A percentile compares a stretch with the other conserved stretches of the same genome.
Evolutionary conservation across 2,113 vertebrate species (phyloP).

Genomic region (Burhinus bistriatus): DNA sequence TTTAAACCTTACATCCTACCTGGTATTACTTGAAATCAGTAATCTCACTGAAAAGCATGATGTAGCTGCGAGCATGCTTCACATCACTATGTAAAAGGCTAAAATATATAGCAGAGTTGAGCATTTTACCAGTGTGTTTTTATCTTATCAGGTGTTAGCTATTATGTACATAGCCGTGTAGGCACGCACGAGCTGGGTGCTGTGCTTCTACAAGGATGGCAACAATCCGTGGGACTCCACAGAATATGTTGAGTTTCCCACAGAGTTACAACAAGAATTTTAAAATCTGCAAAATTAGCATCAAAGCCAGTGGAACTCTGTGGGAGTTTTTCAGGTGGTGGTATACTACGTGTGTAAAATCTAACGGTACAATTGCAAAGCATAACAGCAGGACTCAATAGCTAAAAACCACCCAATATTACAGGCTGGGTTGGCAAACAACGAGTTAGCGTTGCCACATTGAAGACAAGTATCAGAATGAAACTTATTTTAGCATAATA

Average conservation of each 20-base stretch:
- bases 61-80: neutral
- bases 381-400: neutral
- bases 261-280: neutral
- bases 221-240: neutral
- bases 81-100: neutral
- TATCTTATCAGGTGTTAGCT: neutral
- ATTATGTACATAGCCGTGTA: neutral
- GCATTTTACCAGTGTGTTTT: neutral
- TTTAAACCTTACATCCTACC: neutral
- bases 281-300: neutral
- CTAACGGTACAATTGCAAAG: neutral
- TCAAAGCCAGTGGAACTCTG: neutral
- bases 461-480: neutral
- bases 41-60: neutral
- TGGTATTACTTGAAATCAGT: neutral
- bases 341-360: fast-evolving
- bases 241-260: neutral
- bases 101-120: neutral
- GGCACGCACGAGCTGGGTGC: neutral
- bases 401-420: neutral
- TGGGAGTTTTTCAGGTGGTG: neutral
- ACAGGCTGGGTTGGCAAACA: neutral
- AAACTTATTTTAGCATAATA: neutral
- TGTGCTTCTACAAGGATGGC: neutral
- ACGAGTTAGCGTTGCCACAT: neutral